phyloP scores from a whole-genome alignment of 2,888 invertebrate genomes.

The Thumatha senex region DNA sequence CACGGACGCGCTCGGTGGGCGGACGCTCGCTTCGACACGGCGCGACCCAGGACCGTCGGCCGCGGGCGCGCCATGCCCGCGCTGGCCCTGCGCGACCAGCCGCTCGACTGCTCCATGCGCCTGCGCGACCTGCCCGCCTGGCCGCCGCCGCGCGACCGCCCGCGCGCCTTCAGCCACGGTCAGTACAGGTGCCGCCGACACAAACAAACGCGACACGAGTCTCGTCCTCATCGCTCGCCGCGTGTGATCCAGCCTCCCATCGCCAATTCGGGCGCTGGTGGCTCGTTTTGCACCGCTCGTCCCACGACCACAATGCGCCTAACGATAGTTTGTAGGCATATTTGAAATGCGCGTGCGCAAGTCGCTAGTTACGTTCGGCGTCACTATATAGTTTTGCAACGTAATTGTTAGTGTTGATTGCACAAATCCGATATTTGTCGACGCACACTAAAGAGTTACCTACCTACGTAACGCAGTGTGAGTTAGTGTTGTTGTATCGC shows the following conservation, averaged over 20 bases:
- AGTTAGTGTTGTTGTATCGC: conserved; percentile 31
- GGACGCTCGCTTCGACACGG: conserved; percentile 70
- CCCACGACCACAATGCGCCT: too few species aligned
- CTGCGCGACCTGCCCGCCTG: conserved; percentile 75
- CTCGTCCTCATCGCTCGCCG: too few species aligned
- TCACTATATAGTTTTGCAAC: conserved; percentile 4
- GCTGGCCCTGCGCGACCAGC: conserved; percentile 86
- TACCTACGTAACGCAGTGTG: conserved; percentile 14
- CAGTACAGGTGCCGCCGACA: conserved; percentile 49
- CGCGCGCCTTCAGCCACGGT: conserved; percentile 53
- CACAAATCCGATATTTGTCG: conserved; percentile 2
- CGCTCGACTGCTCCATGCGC: conserved; percentile 89
- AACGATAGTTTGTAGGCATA: conserved; percentile 26
- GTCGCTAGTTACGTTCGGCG: conserved; percentile 22
- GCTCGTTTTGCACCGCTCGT: too few species aligned
- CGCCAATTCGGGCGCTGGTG: too few species aligned
- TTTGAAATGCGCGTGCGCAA: conserved; percentile 37
- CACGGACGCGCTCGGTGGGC: conserved; percentile 72
- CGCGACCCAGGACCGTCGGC: conserved; percentile 81
- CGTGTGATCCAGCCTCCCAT: too few species aligned
- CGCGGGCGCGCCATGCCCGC: conserved; percentile 85
- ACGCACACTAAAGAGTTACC: neutral
- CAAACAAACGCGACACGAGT: too few species aligned
- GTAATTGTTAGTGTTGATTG: conserved; percentile 15
- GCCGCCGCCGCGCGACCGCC: conserved; percentile 64